phyloP scores from a whole-genome alignment of 2,888 invertebrate species.

The Dromius quadrimaculatus region DNA sequence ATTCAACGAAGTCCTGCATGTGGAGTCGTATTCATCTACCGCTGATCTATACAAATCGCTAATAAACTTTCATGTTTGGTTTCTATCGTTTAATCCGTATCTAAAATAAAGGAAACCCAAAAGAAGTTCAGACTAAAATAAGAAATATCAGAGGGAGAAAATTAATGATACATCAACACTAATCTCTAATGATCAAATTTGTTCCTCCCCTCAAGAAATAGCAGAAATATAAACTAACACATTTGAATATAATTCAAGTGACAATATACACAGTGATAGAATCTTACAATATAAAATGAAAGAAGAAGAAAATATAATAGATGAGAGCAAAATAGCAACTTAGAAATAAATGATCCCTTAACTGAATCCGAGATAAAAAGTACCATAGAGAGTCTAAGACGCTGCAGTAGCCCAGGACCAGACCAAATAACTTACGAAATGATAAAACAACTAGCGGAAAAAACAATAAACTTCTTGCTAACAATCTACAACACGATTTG shows the following conservation, averaged over 20 bases:
- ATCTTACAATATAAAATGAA: background rate
- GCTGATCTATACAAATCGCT: no score
- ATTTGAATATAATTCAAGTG: background rate
- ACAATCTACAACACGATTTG: constrained; percentile 15
- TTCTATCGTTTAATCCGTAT: no score
- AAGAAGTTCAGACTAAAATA: no score
- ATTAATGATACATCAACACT: no score
- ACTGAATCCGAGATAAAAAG: background rate
- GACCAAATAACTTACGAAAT: constrained; percentile 13
- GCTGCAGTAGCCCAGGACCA: constrained; percentile 15
- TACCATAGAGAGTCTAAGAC: background rate
- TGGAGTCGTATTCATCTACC: no score
- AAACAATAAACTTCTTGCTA: constrained; percentile 1
- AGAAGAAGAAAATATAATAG: background rate
- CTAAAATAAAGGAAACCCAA: no score
- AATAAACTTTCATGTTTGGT: no score
- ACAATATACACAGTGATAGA: background rate
- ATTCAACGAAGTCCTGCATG: no score
- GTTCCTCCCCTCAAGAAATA: background rate
- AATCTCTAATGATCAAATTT: no score
- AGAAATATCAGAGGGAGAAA: no score
- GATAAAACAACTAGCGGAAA: background rate
- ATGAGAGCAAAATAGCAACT: background rate
- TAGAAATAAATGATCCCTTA: constrained; percentile 1
- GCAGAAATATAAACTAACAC: background rate